Conservation (phyloP, 2,797 vertebrate genomes). For the Sebastes baramenuke region DNA sequence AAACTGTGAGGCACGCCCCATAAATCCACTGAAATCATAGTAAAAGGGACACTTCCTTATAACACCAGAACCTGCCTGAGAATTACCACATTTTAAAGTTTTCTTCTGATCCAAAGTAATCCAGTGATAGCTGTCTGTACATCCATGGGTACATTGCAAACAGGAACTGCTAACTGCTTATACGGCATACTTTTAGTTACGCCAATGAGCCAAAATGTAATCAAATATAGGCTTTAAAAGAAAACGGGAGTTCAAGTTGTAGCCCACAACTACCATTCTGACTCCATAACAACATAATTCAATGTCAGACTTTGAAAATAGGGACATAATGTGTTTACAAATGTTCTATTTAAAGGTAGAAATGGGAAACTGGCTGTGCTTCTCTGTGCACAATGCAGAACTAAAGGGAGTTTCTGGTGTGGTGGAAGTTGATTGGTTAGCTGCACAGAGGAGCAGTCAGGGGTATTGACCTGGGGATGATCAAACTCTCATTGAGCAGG, state of each 20-base stretch:
- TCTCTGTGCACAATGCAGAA: conserved; percentile 3
- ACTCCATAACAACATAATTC: not conserved
- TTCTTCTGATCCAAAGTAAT: not conserved
- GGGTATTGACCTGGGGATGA: conserved; percentile 74
- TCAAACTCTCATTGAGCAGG: conserved; percentile 68
- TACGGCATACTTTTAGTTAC: not conserved
- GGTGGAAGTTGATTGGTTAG: conserved; percentile 73
- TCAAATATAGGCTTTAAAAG: not conserved
- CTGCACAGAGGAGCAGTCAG: conserved; percentile 28
- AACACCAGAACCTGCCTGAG: not conserved
- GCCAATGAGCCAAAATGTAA: not conserved
- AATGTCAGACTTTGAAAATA: not conserved
- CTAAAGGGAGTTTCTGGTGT: conserved; percentile 58
- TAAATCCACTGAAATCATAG: not conserved
- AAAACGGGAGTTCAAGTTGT: accelerated
- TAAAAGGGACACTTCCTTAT: not conserved
- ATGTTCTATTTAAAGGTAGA: not conserved
- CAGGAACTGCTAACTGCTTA: not conserved
- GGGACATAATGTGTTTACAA: not conserved
- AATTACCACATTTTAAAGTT: not conserved
- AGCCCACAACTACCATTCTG: not conserved
- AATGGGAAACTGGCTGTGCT: not conserved
- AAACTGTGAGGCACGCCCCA: not conserved
- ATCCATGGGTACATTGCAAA: not conserved
- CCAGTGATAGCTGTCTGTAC: not conserved